These are phyloP conservation scores for Hiodon tergisus DNA, from an alignment of 2,113 vertebrate genomes.

Conservation along the genomic window DNA sequence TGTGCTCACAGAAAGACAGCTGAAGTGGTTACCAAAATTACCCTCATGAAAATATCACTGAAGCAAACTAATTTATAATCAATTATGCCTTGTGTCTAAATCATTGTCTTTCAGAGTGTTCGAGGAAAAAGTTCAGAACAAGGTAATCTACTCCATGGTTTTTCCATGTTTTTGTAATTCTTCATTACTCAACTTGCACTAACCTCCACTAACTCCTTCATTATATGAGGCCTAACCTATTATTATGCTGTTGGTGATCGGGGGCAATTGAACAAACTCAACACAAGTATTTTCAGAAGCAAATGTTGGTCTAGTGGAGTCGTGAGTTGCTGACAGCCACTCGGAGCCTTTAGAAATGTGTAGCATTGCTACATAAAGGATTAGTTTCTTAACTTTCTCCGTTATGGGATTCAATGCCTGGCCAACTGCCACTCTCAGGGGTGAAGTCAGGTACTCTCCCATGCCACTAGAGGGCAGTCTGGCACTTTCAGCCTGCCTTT, in stretches of 20 bases:
- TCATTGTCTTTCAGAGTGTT: slow-evolving; percentile 51
- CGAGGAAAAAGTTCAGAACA: slow-evolving; percentile 46
- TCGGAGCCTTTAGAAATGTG: not conserved
- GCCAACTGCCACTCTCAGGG: not conserved
- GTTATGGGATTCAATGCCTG: not conserved
- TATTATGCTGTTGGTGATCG: not conserved
- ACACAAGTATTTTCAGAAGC: not conserved
- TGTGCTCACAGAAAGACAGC: not conserved
- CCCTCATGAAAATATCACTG: not conserved
- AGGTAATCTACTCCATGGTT: slow-evolving; percentile 42
- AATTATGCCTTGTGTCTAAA: slow-evolving; percentile 12
- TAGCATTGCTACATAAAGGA: not conserved
- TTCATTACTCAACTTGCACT: not conserved
- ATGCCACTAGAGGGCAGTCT: too few relatives aligned
- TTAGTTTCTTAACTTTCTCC: not conserved
- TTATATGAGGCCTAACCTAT: not conserved
- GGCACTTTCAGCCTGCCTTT: too few relatives aligned
- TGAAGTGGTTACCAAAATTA: slow-evolving; percentile 12
- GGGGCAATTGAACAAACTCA: not conserved
- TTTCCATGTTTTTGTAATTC: not conserved
- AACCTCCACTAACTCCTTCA: not conserved
- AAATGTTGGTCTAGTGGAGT: not conserved
- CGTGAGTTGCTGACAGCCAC: not conserved
- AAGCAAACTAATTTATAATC: not conserved
- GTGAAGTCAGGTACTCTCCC: too few relatives aligned